Conservation (phyloP, 2,797 vertebrate species). For the Huso huso region DNA sequence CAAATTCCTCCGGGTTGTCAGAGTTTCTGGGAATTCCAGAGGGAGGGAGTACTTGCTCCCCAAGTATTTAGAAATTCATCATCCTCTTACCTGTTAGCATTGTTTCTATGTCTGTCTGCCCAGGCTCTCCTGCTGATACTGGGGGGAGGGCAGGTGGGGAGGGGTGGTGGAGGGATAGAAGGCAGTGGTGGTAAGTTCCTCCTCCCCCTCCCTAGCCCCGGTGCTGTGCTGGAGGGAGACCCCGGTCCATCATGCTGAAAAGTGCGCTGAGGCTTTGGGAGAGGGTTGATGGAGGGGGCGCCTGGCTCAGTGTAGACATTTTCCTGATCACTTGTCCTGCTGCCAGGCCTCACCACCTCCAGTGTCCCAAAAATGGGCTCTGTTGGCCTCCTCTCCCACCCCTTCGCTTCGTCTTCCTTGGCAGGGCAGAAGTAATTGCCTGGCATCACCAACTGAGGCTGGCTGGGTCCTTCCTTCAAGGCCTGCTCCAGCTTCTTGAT, state of each 20-base stretch:
- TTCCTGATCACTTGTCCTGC: constrained; percentile 56
- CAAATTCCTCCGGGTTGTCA: too few species aligned
- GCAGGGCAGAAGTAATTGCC: constrained; percentile 88
- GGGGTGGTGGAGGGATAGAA: constrained; percentile 80
- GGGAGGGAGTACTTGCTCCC: too few species aligned
- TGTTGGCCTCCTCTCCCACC: constrained; percentile 41
- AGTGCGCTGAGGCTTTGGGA: constrained; percentile 90
- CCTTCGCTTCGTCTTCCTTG: constrained; percentile 66
- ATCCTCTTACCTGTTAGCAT: constrained; percentile 68
- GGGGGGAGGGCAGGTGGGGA: constrained; percentile 88
- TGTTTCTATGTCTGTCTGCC: constrained; percentile 67
- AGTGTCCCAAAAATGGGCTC: constrained; percentile 75
- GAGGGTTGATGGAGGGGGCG: constrained; percentile 76
- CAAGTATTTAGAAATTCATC: too few species aligned
- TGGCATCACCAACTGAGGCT: constrained; percentile 74
- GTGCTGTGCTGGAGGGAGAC: constrained; percentile 34
- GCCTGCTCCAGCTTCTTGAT: constrained; percentile 88
- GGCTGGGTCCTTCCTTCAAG: constrained; percentile 74
- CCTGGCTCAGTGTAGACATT: constrained; percentile 80
- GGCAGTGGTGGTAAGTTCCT: constrained; percentile 85
- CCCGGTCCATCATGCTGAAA: constrained; percentile 84
- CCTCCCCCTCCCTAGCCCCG: constrained; percentile 55
- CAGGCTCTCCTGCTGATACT: constrained; percentile 78
- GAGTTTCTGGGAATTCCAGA: too few species aligned
- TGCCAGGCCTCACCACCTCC: constrained; percentile 51